phyloP scores from a whole-genome alignment of 2,888 invertebrate genomes.

The Serrognathus titanus region DNA sequence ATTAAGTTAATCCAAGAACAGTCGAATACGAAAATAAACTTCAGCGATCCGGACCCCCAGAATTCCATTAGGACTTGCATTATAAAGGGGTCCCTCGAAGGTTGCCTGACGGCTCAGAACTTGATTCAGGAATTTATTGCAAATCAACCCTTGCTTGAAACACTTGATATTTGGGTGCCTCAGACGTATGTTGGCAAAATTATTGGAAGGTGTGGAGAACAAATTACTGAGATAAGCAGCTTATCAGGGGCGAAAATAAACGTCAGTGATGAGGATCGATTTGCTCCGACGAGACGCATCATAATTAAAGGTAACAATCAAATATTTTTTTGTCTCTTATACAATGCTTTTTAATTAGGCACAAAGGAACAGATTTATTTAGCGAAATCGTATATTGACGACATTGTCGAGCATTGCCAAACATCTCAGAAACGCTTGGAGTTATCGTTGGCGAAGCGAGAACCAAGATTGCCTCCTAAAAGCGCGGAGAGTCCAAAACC shows the following conservation, averaged over 20 bases:
- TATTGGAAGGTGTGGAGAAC: conserved; percentile 72
- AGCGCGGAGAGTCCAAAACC: conserved; percentile 21
- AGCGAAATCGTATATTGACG: conserved; percentile 70
- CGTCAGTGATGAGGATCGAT: conserved; percentile 43
- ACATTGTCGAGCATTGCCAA: conserved; percentile 60
- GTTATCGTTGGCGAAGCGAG: conserved; percentile 50
- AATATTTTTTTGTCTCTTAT: neutral
- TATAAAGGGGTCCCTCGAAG: conserved; percentile 66
- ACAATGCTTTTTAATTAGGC: conserved; percentile 51
- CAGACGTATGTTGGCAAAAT: conserved; percentile 65
- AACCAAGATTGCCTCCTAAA: conserved; percentile 50
- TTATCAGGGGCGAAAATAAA: conserved; percentile 70
- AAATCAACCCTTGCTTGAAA: conserved; percentile 65
- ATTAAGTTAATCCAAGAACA: conserved; percentile 72
- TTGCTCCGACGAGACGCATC: conserved; percentile 31
- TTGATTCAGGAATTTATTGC: conserved; percentile 65
- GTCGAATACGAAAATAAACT: conserved; percentile 61
- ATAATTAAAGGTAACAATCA: conserved; percentile 37
- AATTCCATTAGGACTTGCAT: conserved; percentile 63
- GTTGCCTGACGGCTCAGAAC: conserved; percentile 68
- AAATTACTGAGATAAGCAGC: conserved; percentile 67
- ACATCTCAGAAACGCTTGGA: conserved; percentile 47
- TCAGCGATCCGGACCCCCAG: conserved; percentile 58
- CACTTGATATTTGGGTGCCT: conserved; percentile 67
- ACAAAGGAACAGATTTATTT: conserved; percentile 70